Evolutionary conservation across 2,113 vertebrate genomes (phyloP).

Genomic region (Rhinoderma darwinii): DNA sequence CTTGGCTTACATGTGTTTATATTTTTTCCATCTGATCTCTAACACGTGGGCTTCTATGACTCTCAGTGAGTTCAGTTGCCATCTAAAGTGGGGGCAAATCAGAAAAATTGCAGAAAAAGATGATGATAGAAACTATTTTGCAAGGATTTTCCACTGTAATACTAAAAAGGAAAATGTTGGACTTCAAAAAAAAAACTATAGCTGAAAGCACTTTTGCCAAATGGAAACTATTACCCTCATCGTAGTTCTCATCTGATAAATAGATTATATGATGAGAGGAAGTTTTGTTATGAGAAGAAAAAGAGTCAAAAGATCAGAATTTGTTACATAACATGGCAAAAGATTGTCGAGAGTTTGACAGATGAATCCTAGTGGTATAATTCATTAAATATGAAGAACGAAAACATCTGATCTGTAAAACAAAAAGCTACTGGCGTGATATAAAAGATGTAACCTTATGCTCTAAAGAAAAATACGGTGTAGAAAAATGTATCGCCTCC

Average conservation of each 20-base stretch:
- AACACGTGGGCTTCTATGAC: background rate
- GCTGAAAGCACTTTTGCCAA: slow-evolving; percentile 24
- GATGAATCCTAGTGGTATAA: background rate
- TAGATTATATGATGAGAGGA: slow-evolving; percentile 10
- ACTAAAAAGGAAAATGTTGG: background rate
- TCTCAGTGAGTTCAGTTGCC: background rate
- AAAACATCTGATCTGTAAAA: background rate
- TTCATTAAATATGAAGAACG: background rate
- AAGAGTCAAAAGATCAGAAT: slow-evolving; percentile 14
- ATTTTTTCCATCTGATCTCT: slow-evolving; percentile 29
- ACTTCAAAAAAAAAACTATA: slow-evolving; percentile 8
- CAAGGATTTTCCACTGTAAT: slow-evolving; percentile 15
- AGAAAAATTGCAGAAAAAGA: background rate
- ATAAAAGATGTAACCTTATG: background rate
- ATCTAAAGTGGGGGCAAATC: background rate
- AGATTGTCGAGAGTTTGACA: background rate
- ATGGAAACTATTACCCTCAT: slow-evolving; percentile 46
- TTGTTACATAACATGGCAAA: slow-evolving; percentile 8
- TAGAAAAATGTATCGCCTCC: background rate
- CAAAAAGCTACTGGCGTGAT: background rate
- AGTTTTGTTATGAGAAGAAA: slow-evolving; percentile 1
- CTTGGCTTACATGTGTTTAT: slow-evolving; percentile 6
- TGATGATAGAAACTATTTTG: slow-evolving; percentile 7
- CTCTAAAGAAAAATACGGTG: background rate
- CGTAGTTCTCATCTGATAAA: slow-evolving; percentile 49